Conservation (phyloP, 2,797 vertebrate species). For the Coregonus sp. region DNA sequence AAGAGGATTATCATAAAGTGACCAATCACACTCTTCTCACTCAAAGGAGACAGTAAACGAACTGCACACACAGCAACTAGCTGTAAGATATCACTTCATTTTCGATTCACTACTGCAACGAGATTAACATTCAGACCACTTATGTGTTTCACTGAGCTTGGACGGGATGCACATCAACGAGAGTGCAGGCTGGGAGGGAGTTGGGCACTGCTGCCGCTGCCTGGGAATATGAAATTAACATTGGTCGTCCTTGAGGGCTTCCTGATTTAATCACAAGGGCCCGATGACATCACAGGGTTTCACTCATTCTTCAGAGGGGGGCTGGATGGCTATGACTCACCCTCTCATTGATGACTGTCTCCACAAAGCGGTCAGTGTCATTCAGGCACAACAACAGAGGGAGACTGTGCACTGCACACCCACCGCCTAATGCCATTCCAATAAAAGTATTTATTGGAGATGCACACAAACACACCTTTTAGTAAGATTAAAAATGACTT, state of each 20-base stretch:
- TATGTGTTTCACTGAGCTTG: not conserved
- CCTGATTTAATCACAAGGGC: slow-evolving; percentile 78
- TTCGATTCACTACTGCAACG: not conserved
- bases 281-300: slow-evolving; percentile 71
- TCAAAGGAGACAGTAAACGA: not conserved
- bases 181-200: not conserved
- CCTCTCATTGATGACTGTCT: slow-evolving; percentile 70
- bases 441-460: slow-evolving; percentile 78
- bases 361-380: slow-evolving; percentile 74
- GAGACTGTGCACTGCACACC: slow-evolving; percentile 55
- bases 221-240: slow-evolving; percentile 74
- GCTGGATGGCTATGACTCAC: slow-evolving; percentile 73
- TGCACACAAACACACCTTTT: slow-evolving; percentile 77
- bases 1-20: not conserved
- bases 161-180: not conserved
- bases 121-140: slow-evolving; percentile 12
- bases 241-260: slow-evolving; percentile 79
- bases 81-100: not conserved
- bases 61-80: not conserved
- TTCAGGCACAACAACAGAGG: slow-evolving; percentile 73
- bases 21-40: not conserved
- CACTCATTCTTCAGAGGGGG: slow-evolving; percentile 62
- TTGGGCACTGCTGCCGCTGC: not conserved
- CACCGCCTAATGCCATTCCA: slow-evolving; percentile 77
- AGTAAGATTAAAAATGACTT: slow-evolving; percentile 78